These are phyloP conservation scores for Thamnaconus septentrionalis DNA, from an alignment of 2,113 vertebrate genomes.

Conservation along the genomic window DNA sequence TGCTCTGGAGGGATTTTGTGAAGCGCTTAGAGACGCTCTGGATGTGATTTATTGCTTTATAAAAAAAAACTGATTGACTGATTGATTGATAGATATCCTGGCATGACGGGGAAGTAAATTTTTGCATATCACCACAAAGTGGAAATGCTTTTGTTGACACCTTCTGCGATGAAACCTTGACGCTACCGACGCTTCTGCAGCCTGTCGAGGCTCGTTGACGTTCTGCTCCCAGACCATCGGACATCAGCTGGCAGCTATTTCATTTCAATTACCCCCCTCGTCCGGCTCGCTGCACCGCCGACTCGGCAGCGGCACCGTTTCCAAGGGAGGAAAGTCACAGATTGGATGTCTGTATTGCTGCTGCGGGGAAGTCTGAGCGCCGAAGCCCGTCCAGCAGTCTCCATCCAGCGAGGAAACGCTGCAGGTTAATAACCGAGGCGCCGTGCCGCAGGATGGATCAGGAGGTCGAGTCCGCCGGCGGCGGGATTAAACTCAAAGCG, in stretches of 20 bases:
- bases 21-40: too few relatives aligned
- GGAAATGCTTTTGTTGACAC: too few relatives aligned
- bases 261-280: constrained; percentile 39
- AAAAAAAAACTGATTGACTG: too few relatives aligned
- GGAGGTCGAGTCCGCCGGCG: constrained; percentile 20
- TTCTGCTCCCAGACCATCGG: neutral
- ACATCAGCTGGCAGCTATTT: constrained; percentile 46
- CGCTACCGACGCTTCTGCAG: constrained; percentile 5
- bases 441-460: constrained; percentile 20
- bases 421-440: constrained; percentile 33
- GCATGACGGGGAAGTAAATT: too few relatives aligned
- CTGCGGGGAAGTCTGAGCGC: constrained; percentile 31
- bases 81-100: too few relatives aligned
- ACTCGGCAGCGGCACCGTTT: constrained; percentile 18
- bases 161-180: neutral
- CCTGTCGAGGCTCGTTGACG: neutral
- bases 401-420: constrained; percentile 38
- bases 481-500: constrained; percentile 37
- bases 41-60: too few relatives aligned
- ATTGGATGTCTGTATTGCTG: constrained; percentile 22
- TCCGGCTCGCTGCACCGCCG: constrained; percentile 16
- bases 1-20: too few relatives aligned
- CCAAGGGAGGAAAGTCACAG: constrained; percentile 11
- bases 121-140: too few relatives aligned
- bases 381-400: constrained; percentile 15